phyloP scores from a whole-genome alignment of 2,113 vertebrate species.

The Triplophysa siluroides region DNA sequence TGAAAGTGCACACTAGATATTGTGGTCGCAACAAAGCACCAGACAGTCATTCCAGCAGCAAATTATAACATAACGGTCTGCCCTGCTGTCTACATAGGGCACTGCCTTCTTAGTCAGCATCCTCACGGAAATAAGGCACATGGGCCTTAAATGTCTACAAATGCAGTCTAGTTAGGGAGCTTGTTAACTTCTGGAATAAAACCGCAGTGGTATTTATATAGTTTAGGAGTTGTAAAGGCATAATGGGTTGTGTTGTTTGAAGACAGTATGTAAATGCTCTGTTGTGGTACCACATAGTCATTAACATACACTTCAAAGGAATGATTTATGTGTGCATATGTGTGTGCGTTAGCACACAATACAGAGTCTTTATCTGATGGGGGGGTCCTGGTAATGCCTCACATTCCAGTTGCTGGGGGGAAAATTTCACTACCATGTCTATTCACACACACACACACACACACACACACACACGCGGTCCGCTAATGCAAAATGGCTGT shows the following conservation, averaged over 20 bases:
- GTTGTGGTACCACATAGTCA: slow-evolving; percentile 25
- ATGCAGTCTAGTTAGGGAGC: neutral
- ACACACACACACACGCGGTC: slow-evolving; percentile 46
- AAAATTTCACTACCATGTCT: slow-evolving; percentile 37
- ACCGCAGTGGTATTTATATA: neutral
- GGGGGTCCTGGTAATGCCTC: slow-evolving; percentile 30
- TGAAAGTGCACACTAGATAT: slow-evolving; percentile 53
- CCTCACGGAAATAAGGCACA: neutral
- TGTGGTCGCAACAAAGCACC: slow-evolving; percentile 48
- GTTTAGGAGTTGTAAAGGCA: neutral
- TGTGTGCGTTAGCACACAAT: slow-evolving; percentile 32
- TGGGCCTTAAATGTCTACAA: neutral
- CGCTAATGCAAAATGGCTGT: slow-evolving; percentile 54
- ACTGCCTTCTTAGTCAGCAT: neutral
- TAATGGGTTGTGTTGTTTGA: neutral
- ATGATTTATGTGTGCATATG: slow-evolving; percentile 19
- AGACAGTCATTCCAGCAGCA: slow-evolving; percentile 31
- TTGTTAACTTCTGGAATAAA: neutral
- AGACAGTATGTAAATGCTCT: neutral
- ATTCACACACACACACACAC: slow-evolving; percentile 47
- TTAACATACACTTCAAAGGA: slow-evolving; percentile 19
- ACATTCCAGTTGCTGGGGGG: slow-evolving; percentile 46
- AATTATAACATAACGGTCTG: neutral
- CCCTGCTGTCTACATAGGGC: neutral
- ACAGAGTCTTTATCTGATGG: slow-evolving; percentile 46